Percentiles rank a stretch among this genome's conserved stretches.
Conservation (phyloP, 2,888 invertebrate species). For the Megamerina dolium region DNA sequence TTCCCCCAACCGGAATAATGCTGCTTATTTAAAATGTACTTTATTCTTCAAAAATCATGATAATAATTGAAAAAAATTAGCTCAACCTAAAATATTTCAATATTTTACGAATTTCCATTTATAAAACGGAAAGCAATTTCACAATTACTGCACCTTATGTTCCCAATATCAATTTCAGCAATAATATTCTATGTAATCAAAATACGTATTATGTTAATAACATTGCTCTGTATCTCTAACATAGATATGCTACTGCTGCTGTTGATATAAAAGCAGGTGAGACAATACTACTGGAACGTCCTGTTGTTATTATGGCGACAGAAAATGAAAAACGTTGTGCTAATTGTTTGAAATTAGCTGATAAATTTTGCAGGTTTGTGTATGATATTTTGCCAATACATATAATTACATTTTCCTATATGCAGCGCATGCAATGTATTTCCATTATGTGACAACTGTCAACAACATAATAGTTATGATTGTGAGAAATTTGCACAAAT, state of each 20-base stretch:
- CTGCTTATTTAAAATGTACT: too few species aligned
- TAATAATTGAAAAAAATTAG: too few species aligned
- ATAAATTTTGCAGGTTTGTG: slow-evolving; percentile 35
- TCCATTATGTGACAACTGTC: slow-evolving; percentile 49
- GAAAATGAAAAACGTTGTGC: slow-evolving; percentile 48
- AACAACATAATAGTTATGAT: slow-evolving; percentile 52
- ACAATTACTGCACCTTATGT: too few species aligned
- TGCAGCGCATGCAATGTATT: slow-evolving; percentile 53
- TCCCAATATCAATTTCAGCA: too few species aligned
- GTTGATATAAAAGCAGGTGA: slow-evolving; percentile 55
- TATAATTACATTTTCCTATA: neutral
- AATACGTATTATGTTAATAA: too few species aligned
- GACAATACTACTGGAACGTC: slow-evolving; percentile 53
- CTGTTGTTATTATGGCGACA: slow-evolving; percentile 53
- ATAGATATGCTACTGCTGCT: slow-evolving; percentile 53
- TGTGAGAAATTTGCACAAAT: slow-evolving; percentile 52
- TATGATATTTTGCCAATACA: neutral
- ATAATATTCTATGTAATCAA: too few species aligned
- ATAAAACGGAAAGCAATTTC: too few species aligned
- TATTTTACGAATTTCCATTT: too few species aligned
- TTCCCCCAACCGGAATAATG: too few species aligned
- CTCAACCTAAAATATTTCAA: too few species aligned
- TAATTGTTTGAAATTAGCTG: slow-evolving; percentile 50
- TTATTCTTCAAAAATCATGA: too few species aligned
- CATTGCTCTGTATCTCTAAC: too few species aligned